These are phyloP conservation scores for Stegostoma tigrinum DNA, from an alignment of 2,113 vertebrate genomes.

Conservation along the genomic window DNA sequence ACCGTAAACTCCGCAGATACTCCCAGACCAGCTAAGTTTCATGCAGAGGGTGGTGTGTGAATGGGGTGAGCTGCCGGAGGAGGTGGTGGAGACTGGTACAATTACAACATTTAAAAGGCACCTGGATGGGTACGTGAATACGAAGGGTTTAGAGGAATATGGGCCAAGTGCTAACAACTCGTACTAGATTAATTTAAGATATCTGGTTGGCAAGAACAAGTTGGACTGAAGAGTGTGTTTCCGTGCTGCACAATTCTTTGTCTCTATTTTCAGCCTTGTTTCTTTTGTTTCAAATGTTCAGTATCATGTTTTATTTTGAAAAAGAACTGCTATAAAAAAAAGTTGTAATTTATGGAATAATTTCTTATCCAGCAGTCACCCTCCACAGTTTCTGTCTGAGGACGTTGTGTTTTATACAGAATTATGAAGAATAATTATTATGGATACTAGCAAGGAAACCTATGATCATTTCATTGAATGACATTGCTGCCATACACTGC, in stretches of 20 bases:
- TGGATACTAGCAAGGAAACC: background rate
- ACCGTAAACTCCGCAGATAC: background rate
- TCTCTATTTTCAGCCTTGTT: background rate
- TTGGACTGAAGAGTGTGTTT: no score
- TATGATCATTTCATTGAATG: background rate
- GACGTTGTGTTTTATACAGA: background rate
- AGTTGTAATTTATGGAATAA: background rate
- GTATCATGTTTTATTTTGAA: background rate
- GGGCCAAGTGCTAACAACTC: no score
- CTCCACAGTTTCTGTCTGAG: background rate
- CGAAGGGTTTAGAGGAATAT: no score
- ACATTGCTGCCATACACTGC: background rate
- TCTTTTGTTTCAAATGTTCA: background rate
- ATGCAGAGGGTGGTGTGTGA: no score
- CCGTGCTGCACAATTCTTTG: no score
- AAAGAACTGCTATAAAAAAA: background rate
- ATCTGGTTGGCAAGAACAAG: no score
- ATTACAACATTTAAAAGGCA: no score
- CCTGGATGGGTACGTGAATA: no score
- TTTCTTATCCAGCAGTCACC: background rate
- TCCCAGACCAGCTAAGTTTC: background rate
- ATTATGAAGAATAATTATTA: background rate
- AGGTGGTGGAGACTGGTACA: no score
- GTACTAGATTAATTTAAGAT: no score
- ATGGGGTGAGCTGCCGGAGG: no score